Evolutionary conservation across 53 echinoderm and acorn worm species (phyloP).

Genomic region (Holothuria scabra): DNA sequence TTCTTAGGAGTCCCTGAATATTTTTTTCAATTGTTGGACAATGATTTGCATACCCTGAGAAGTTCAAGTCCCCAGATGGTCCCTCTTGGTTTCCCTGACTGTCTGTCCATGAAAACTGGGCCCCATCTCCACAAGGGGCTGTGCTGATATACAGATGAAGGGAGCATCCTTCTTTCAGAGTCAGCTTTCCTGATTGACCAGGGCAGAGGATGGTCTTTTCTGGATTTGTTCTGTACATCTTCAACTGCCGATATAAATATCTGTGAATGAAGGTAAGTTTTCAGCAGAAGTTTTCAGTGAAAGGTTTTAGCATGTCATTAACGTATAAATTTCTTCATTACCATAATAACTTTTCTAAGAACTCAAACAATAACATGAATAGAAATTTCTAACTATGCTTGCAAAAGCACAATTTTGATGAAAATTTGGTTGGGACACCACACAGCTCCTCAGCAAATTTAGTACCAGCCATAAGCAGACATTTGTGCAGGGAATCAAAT

Average conservation of each 20-base stretch:
- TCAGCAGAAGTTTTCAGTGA: too few relatives aligned
- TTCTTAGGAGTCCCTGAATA: constrained; percentile 87
- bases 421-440: too few relatives aligned
- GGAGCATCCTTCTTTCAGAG: constrained; percentile 61
- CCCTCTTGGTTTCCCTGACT: constrained; percentile 85
- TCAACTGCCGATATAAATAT: constrained; percentile 81
- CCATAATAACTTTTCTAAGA: too few relatives aligned
- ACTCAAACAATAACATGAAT: too few relatives aligned
- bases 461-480: too few relatives aligned
- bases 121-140: constrained; percentile 95
- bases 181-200: constrained; percentile 66
- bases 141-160: constrained; percentile 96
- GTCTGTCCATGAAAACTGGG: constrained; percentile 94
- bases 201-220: constrained; percentile 77
- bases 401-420: too few relatives aligned
- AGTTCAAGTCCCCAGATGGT: constrained; percentile 68
- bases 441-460: too few relatives aligned
- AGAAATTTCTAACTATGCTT: too few relatives aligned
- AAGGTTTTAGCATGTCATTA: too few relatives aligned
- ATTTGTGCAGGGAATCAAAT: too few relatives aligned
- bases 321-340: too few relatives aligned
- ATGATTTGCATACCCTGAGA: constrained; percentile 78
- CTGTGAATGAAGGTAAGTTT: constrained; percentile 28
- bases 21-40: constrained; percentile 84
- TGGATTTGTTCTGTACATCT: constrained; percentile 72